Evolutionary conservation across 2,888 invertebrate genomes (phyloP).

Genomic region (Sarcophaga rosellei): DNA sequence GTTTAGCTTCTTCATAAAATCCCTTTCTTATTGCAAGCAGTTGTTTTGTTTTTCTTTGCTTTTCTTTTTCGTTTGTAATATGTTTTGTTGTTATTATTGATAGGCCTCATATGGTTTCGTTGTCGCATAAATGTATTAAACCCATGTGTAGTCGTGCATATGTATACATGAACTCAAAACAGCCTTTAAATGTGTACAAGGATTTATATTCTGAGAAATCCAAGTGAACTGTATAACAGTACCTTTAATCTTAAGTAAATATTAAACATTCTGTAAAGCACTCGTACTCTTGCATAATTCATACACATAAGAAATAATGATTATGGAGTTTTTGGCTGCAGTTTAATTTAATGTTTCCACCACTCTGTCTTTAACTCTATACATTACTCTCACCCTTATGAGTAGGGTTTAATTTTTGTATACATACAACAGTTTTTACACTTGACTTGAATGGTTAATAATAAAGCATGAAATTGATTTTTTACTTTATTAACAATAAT

Average conservation of each 20-base stretch:
- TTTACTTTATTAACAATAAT: too few species aligned
- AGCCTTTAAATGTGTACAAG: too few species aligned
- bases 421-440: not conserved
- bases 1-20: not conserved
- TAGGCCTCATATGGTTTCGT: constrained; percentile 44
- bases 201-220: not conserved
- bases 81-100: constrained; percentile 14
- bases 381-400: not conserved
- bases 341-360: constrained; percentile 38
- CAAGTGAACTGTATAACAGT: not conserved
- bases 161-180: not conserved
- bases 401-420: too few species aligned
- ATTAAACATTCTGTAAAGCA: constrained; percentile 36
- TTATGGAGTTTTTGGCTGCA: constrained; percentile 41
- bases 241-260: not conserved
- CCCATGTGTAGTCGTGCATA: constrained; percentile 15
- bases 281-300: constrained; percentile 7
- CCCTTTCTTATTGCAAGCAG: not conserved
- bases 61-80: constrained; percentile 9
- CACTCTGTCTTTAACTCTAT: not conserved
- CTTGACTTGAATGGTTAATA: constrained; percentile 44
- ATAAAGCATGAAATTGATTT: constrained; percentile 61
- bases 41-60: not conserved
- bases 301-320: constrained; percentile 49
- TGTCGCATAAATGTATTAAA: constrained; percentile 35